Conservation (phyloP, 2,113 vertebrate genomes). For the Ameiurus melas region DNA sequence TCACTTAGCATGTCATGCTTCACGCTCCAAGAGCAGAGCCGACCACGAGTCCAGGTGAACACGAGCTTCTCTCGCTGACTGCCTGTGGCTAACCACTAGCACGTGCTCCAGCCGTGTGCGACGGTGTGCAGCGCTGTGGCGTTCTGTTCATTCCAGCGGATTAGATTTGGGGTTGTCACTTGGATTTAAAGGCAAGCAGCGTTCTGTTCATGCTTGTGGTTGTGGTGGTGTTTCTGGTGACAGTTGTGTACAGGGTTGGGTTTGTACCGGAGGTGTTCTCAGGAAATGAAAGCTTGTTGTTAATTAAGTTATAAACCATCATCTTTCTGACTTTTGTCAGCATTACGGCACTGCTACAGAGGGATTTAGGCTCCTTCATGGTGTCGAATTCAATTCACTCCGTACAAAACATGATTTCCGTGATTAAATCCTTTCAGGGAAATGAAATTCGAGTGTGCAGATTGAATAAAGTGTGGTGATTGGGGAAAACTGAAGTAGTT, state of each 20-base stretch:
- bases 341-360: background rate
- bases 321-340: background rate
- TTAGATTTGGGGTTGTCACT: background rate
- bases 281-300: background rate
- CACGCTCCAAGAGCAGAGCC: background rate
- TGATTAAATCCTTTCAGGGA: background rate
- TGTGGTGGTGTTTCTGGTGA: background rate
- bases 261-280: background rate
- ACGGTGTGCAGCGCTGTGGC: background rate
- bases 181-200: background rate
- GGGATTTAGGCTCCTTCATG: background rate
- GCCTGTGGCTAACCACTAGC: constrained; percentile 25
- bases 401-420: background rate
- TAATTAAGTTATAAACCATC: background rate
- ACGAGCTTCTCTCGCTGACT: background rate
- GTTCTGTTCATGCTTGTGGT: background rate
- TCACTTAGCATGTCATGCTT: background rate
- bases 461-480: background rate
- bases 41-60: constrained; percentile 2
- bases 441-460: background rate
- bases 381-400: background rate
- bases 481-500: background rate
- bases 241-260: background rate
- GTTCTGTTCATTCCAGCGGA: constrained; percentile 1
- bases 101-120: no score